phyloP scores from a whole-genome alignment of 2,888 invertebrate species.

The Melitaea athalia region DNA sequence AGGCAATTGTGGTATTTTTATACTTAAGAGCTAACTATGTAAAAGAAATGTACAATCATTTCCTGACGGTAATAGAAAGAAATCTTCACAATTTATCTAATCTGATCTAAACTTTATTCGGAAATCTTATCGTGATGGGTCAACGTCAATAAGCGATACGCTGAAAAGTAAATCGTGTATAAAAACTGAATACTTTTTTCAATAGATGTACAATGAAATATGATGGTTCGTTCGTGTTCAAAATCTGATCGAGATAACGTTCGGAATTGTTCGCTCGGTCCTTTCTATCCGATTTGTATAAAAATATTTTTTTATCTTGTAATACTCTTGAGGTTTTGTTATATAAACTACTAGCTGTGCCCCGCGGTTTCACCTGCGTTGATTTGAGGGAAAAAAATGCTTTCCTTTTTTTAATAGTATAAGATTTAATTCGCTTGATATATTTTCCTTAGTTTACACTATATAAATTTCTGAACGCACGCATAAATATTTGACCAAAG shows the following conservation, averaged over 20 bases:
- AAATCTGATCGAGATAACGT: constrained; percentile 27
- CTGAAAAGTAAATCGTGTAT: constrained; percentile 32
- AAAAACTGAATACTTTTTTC: constrained; percentile 30
- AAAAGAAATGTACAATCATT: not conserved
- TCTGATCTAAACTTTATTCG: constrained; percentile 11
- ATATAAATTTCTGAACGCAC: too few species aligned
- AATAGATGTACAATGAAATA: constrained; percentile 27
- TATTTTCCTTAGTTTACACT: too few species aligned
- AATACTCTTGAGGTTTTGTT: constrained; percentile 2
- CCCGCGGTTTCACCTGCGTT: too few species aligned
- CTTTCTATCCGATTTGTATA: constrained; percentile 25
- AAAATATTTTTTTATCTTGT: constrained; percentile 17
- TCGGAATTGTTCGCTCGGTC: constrained; percentile 22
- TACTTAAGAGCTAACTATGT: not conserved
- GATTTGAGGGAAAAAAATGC: too few species aligned
- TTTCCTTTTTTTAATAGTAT: too few species aligned
- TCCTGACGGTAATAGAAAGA: too few species aligned
- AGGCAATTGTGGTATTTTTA: too few species aligned
- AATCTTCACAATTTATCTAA: too few species aligned
- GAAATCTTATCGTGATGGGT: constrained; percentile 23
- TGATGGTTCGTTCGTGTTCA: constrained; percentile 32
- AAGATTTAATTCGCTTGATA: too few species aligned
- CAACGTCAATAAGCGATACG: constrained; percentile 22
- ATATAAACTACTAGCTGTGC: not conserved
- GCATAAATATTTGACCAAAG: too few species aligned